A percentile compares a stretch with the other conserved stretches of the same genome.
Evolutionary conservation across 2,113 vertebrate genomes (phyloP).

Genomic region (Scomber japonicus): DNA sequence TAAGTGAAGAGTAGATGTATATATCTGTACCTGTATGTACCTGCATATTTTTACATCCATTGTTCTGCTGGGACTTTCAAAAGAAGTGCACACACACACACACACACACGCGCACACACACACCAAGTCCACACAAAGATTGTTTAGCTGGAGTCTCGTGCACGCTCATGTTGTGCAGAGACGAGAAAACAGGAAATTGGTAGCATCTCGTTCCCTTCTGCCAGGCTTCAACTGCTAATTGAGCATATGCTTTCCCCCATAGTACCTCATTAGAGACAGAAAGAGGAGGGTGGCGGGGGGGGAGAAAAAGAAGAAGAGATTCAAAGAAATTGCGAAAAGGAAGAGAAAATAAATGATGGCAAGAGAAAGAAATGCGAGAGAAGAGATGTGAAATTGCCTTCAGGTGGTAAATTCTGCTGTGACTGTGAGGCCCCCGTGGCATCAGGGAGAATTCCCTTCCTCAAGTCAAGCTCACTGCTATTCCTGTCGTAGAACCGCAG

Average conservation of each 20-base stretch:
- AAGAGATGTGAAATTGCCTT: slow-evolving; percentile 32
- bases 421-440: slow-evolving; percentile 18
- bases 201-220: slow-evolving; percentile 51
- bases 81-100: not conserved
- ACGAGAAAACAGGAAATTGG: slow-evolving; percentile 61
- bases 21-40: too few relatives aligned
- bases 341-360: slow-evolving; percentile 12
- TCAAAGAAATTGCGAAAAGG: slow-evolving; percentile 1
- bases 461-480: slow-evolving; percentile 22
- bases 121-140: not conserved
- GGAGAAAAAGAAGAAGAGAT: not conserved
- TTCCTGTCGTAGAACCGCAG: not conserved
- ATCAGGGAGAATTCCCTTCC: slow-evolving; percentile 4
- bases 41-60: slow-evolving; percentile 5
- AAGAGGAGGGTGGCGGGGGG: not conserved
- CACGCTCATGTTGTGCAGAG: slow-evolving; percentile 21
- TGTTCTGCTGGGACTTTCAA: not conserved
- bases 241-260: slow-evolving; percentile 59
- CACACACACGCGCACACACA: too few relatives aligned
- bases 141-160: slow-evolving; percentile 23
- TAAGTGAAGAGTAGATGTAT: too few relatives aligned
- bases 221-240: slow-evolving; percentile 58
- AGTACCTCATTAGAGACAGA: slow-evolving; percentile 58
- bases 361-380: not conserved
- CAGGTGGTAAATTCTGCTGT: slow-evolving; percentile 38